phyloP scores from a whole-genome alignment of 1,140 invertebrate species.

The Cataglyphis hispanica region DNA sequence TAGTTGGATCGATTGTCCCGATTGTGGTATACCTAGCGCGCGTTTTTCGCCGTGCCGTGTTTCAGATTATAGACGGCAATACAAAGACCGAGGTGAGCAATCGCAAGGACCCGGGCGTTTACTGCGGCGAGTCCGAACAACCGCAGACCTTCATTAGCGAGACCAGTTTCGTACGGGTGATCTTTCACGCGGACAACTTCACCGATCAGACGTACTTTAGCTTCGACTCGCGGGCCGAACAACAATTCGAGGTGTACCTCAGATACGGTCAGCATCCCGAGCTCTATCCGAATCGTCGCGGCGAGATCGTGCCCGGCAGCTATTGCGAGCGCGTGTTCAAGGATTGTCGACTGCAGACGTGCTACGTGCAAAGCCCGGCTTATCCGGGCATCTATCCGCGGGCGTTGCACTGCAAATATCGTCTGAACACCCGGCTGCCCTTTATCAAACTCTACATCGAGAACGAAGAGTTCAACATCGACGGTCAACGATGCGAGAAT shows the following conservation, averaged over 20 bases:
- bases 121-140: conserved; percentile 97
- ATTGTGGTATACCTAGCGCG: conserved; percentile 25
- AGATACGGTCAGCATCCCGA: conserved; percentile 97
- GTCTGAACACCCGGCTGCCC: conserved; percentile 93
- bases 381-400: conserved; percentile 97
- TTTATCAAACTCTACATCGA: conserved; percentile 97
- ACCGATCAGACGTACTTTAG: conserved; percentile 95
- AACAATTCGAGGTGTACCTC: conserved; percentile 95
- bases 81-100: conserved; percentile 94
- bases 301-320: conserved; percentile 93
- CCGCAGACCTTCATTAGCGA: conserved; percentile 97
- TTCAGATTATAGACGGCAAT: conserved; percentile 93
- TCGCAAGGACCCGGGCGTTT: conserved; percentile 94
- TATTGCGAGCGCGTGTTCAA: conserved; percentile 95
- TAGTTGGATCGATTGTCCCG: conserved; percentile 10
- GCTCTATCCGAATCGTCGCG: conserved; percentile 95
- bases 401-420: conserved; percentile 95
- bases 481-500: conserved; percentile 96
- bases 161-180: conserved; percentile 95
- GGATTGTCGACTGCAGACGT: conserved; percentile 95
- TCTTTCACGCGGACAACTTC: conserved; percentile 96
- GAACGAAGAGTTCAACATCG: conserved; percentile 97
- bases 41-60: conserved; percentile 58
- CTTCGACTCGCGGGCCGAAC: conserved; percentile 93
- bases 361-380: conserved; percentile 96